Conservation (phyloP, 2,113 vertebrate genomes). For the Helogale parvula region DNA sequence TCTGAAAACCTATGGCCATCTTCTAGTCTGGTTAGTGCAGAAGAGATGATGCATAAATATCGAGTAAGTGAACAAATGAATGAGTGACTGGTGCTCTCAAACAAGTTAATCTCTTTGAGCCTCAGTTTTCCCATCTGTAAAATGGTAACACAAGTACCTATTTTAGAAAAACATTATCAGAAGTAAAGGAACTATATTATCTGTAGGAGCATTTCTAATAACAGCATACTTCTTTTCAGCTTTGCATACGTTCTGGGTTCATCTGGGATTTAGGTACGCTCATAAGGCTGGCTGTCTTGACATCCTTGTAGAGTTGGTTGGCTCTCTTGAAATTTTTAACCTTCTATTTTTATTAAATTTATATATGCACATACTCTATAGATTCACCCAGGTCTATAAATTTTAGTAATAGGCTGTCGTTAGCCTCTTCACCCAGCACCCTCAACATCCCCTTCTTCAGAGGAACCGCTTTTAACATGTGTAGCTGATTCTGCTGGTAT, state of each 20-base stretch:
- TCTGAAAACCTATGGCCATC: neutral
- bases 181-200: neutral
- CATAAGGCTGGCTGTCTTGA: neutral
- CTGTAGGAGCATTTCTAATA: neutral
- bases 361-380: neutral
- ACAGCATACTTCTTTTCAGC: neutral
- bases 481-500: neutral
- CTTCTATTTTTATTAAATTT: neutral
- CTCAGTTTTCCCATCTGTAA: neutral
- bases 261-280: neutral
- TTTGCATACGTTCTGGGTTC: neutral
- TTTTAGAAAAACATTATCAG: neutral
- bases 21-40: neutral
- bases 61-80: neutral
- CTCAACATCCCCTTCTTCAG: neutral
- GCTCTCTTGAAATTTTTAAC: neutral
- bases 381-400: neutral
- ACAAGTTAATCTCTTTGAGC: neutral
- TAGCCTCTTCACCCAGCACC: neutral
- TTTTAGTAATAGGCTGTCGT: neutral
- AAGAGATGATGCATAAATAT: neutral
- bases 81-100: neutral
- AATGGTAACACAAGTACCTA: neutral
- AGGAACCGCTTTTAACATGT: neutral
- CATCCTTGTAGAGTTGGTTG: neutral